Evolutionary conservation across 2,113 vertebrate genomes (phyloP).

Genomic region (Bos javanicus): DNA sequence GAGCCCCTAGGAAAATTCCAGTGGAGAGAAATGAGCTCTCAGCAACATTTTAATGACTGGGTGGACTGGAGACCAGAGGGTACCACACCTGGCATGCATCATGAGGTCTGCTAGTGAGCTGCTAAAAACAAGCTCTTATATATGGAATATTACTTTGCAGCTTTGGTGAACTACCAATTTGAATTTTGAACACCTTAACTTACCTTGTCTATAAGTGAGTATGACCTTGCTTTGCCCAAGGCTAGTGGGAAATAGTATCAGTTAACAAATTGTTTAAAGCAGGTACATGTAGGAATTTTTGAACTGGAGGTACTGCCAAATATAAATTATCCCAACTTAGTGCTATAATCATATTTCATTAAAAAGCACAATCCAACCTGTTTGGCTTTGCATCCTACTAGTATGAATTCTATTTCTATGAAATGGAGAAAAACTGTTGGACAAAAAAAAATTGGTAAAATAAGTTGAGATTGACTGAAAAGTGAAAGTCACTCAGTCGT

Average conservation of each 20-base stretch:
- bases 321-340: not conserved
- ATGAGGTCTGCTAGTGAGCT: constrained; percentile 13
- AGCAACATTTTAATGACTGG: constrained; percentile 70
- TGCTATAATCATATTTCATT: not conserved
- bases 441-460: not conserved
- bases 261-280: not conserved
- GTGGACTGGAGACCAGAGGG: constrained; percentile 9
- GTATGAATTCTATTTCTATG: not conserved
- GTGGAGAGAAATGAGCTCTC: constrained; percentile 59
- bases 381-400: not conserved
- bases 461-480: not conserved
- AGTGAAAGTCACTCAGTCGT: not conserved
- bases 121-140: constrained; percentile 8
- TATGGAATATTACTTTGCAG: not conserved
- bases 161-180: not conserved
- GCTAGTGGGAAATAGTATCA: not conserved
- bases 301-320: not conserved
- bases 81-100: constrained; percentile 40
- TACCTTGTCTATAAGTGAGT: not conserved
- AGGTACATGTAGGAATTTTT: not conserved
- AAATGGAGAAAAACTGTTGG: not conserved
- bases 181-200: not conserved
- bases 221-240: not conserved
- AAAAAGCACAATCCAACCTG: not conserved
- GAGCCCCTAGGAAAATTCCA: constrained; percentile 62